Base-by-base conservation (phyloP, 2,888 invertebrate species). In the Ligdia adustata region DNA sequence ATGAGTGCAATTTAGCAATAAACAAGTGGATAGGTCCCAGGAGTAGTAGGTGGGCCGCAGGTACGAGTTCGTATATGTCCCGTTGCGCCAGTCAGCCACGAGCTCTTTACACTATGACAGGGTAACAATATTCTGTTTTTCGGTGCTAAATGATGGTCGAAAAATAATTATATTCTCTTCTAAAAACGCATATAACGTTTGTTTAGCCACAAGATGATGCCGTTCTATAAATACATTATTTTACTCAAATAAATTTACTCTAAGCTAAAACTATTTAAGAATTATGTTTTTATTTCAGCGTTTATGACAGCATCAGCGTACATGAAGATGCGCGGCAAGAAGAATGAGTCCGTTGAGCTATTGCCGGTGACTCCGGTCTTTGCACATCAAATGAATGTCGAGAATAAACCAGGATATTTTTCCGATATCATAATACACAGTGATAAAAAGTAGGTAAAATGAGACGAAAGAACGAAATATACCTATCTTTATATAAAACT, bases 341-440 rank as follows among this genome's bases (percentile, higher is more conserved):
- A 79, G 42, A 89, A 86, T 55, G 62, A 71, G 16, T 70, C 64
- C 29, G 72, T 88, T 9, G 91, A 92, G 62, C 69, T 93, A 28
- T 77, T 93, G 37, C 91, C 91, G 2, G 91, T 92, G 15, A 92
- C 92, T 5, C 91, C 93, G 6, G 85, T 93, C 7, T 92, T 92
- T 64, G 79, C 82, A 5, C 93, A 93, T 64, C 85, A 90, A 48
- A 89, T 90, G 80, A 91, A 91, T 58, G 79, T 80, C 9, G 86
- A 87, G 38, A 89, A 91, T 56, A 79, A 79, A 40, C 84, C 90
- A 12, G 92, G 93, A 54, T 93, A 92, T 71, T 93, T 91, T 71
- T 90, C 92, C 0, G 93, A 93, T 62, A 75, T 93, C 44, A 92
- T 93, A 27, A 86, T 93, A 44, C 92, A 92, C 60, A 79, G 82